These are phyloP conservation scores for Pterocles gutturalis DNA, from an alignment of 2,113 vertebrate species.

Conservation along the genomic window DNA sequence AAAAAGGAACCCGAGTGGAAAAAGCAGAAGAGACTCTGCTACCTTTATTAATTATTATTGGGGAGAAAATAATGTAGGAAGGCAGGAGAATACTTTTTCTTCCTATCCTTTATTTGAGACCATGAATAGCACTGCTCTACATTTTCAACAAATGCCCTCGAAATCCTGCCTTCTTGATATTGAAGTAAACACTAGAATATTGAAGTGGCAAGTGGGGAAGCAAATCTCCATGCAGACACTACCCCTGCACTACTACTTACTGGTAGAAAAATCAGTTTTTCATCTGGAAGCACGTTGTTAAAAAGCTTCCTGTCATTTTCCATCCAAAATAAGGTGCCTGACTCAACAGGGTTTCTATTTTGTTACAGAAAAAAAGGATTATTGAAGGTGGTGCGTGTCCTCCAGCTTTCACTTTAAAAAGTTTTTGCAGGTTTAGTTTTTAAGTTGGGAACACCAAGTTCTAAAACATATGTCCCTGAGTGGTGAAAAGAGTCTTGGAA, in stretches of 20 bases:
- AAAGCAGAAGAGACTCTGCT: not conserved
- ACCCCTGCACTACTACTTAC: not conserved
- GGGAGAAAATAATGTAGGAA: not conserved
- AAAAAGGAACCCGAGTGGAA: not conserved
- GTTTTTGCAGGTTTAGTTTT: not conserved
- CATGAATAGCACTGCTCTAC: not conserved
- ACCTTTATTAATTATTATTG: not conserved
- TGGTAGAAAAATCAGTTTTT: not conserved
- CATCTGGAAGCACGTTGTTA: not conserved
- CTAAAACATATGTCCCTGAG: not conserved
- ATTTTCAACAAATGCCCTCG: not conserved
- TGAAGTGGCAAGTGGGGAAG: not conserved
- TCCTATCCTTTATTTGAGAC: not conserved
- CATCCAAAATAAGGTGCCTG: not conserved
- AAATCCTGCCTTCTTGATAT: not conserved
- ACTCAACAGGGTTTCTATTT: not conserved
- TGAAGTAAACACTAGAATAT: not conserved
- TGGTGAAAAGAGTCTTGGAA: not conserved
- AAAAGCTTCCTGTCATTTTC: not conserved
- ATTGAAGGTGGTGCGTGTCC: not conserved
- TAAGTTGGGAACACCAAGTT: not conserved
- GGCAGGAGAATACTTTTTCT: not conserved
- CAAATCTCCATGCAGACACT: not conserved
- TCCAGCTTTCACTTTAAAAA: not conserved
- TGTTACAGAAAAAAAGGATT: not conserved